Evolutionary conservation across 2,113 vertebrate species (phyloP).

Genomic region (Collichthys lucidus): DNA sequence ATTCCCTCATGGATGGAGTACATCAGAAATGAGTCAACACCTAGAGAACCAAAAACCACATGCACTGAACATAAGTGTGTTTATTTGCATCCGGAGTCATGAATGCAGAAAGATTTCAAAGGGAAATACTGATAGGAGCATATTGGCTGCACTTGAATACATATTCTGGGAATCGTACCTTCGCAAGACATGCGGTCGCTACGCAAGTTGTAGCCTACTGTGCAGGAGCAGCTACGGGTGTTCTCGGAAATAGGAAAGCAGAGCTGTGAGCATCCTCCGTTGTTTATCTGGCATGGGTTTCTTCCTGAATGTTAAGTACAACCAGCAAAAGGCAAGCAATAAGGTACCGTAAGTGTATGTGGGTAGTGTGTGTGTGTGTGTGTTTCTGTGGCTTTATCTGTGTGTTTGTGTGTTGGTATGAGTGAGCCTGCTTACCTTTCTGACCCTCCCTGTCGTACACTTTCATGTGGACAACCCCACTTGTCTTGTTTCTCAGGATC

Average conservation of each 20-base stretch:
- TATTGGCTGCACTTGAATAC: background rate
- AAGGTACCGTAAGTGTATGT: background rate
- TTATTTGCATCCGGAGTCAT: background rate
- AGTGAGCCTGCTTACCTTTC: slow-evolving; percentile 85
- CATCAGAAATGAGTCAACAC: slow-evolving; percentile 96
- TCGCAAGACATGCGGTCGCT: slow-evolving; percentile 94
- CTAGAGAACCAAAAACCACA: slow-evolving; percentile 73
- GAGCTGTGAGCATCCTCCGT: slow-evolving; percentile 97
- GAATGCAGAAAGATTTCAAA: background rate
- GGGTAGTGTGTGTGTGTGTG: background rate
- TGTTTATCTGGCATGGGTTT: slow-evolving; percentile 94
- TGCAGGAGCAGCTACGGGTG: slow-evolving; percentile 94
- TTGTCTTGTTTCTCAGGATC: slow-evolving; percentile 94
- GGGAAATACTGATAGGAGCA: background rate
- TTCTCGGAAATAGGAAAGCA: slow-evolving; percentile 96
- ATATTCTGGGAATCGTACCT: slow-evolving; percentile 80
- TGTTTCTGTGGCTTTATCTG: background rate
- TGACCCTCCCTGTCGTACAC: slow-evolving; percentile 95
- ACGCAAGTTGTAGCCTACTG: slow-evolving; percentile 93
- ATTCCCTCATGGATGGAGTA: slow-evolving; percentile 98
- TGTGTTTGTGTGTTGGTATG: background rate
- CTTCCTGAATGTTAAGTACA: slow-evolving; percentile 84
- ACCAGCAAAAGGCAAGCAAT: background rate
- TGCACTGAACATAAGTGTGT: background rate
- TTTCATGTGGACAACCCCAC: slow-evolving; percentile 96